Base-by-base conservation (phyloP, 1,140 invertebrate species). In the Aphaenogaster rudis region DNA sequence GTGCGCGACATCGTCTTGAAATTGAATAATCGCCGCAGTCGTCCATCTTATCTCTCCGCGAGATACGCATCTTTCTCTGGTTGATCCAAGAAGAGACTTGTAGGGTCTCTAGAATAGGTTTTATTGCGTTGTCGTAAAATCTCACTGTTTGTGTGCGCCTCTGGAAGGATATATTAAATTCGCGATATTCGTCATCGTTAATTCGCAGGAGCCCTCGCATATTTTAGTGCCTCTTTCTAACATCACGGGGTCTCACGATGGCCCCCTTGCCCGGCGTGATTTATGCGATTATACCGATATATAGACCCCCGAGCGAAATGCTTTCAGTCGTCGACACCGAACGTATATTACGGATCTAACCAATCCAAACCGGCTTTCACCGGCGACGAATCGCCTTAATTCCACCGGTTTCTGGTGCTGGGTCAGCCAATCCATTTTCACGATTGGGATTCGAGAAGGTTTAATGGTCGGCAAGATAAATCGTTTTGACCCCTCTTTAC, bases 351-450 rank as follows among this genome's bases (percentile, higher is more conserved):
- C 76, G 63, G 57, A 71, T 72, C 84, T 66, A 88, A 87, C 86
- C 86, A 71, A 88, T 87, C 57, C 17, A 71, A 88, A 88, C 86
- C 86, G 86, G 88, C 88, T 88, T 87, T 88, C 67, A 88, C 88
- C 71, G 63, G 52, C 80, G 45, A 79, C 84, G 21, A 86, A 86
- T 80, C 52, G 48, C 61, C 52, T 81, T 86, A 86, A 86, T 86
- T 86, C 85, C 64, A 86, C 85, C 50, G 82, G 82, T 78, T 86
- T 64, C 74, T 54, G 72, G 21, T 77, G 50, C 61, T 66, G 45
- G 28, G 45, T 63, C 72, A 63, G 33, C 6, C 61, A 66, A 78
- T 78, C n/a, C 33, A 36, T 85, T 86, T 86, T 86, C 72, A 42
- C 21, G 59, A 64, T 52, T n/a, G 45, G n/a, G 48, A 64, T 78